Base-by-base conservation (phyloP, 2,797 vertebrate genomes). In the Hirundo rustica region DNA sequence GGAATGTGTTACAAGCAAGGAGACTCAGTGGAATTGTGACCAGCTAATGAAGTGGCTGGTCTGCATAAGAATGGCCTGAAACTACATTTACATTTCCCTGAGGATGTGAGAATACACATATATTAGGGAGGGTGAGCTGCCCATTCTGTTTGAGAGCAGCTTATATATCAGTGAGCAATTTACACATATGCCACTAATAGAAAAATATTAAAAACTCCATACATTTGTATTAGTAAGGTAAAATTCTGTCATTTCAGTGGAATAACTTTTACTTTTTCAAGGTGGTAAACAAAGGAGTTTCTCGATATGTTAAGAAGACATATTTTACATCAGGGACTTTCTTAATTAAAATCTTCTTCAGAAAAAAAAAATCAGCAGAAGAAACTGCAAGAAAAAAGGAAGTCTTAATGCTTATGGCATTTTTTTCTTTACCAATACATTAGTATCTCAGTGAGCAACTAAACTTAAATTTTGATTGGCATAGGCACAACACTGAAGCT, bases 361-460 rank as follows among this genome's bases (percentile, higher is more conserved):
- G 70, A 67, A 21, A 51, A 88, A 84, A 96, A 88, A 84, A 96
- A 55, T 70, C 38, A 87, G 32, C 25, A 78, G 64, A 89, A 87
- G 53, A n/a, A 53, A 60, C 7, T 44, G 11, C 4, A 58, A 50
- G 15, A 7, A 50, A 61, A 32, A 54, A 40, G 6, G 25, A 64
- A 66, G 3, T 15, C 42, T 65, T 80, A 91, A 77, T 67, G 10
- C 22, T 53, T 54, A 50, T 19, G 20, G 1, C 5, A 4, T 72
- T 91, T 68, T 25, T 83, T 92, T 85, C 26, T 75, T 72, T 85
- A 26, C 38, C 16, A 80, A 50, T 15, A 54, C 21, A 30, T 40
- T 2, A 44, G 8, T 57, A 36, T 61, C 21, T 71, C n/a, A 40
- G 8, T 87, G 15, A 85, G 27, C 22, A 87, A 38, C 20, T 65